These are phyloP conservation scores for Etheostoma nigrum DNA, from an alignment of 2,797 vertebrate genomes.

Conservation along the genomic window DNA sequence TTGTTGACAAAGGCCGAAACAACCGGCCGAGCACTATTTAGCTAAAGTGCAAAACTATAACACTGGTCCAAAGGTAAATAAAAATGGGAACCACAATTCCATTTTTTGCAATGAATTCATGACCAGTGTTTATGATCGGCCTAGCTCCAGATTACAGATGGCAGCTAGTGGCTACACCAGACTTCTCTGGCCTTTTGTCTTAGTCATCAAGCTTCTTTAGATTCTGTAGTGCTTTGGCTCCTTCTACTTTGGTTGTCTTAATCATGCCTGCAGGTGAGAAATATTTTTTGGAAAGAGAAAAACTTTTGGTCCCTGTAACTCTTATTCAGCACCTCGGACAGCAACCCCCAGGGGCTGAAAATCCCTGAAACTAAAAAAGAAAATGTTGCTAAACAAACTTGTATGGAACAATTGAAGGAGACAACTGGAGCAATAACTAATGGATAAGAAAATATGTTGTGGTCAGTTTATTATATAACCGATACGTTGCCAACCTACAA, in stretches of 20 bases:
- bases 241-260: slow-evolving; percentile 7
- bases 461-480: background rate
- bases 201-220: background rate
- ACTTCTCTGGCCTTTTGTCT: slow-evolving; percentile 4
- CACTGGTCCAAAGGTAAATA: background rate
- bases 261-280: background rate
- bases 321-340: slow-evolving; percentile 72
- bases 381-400: background rate
- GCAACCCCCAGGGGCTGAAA: slow-evolving; percentile 31
- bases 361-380: background rate
- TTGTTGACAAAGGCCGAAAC: no score
- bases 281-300: background rate
- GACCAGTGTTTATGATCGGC: background rate
- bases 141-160: background rate
- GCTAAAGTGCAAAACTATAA: background rate
- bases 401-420: background rate
- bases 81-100: background rate
- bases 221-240: background rate
- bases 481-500: background rate
- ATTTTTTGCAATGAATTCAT: background rate
- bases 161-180: background rate
- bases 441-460: background rate
- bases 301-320: background rate
- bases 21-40: background rate
- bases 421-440: background rate